Conservation (phyloP, 2,888 invertebrate species). For the Dasypolia templi region DNA sequence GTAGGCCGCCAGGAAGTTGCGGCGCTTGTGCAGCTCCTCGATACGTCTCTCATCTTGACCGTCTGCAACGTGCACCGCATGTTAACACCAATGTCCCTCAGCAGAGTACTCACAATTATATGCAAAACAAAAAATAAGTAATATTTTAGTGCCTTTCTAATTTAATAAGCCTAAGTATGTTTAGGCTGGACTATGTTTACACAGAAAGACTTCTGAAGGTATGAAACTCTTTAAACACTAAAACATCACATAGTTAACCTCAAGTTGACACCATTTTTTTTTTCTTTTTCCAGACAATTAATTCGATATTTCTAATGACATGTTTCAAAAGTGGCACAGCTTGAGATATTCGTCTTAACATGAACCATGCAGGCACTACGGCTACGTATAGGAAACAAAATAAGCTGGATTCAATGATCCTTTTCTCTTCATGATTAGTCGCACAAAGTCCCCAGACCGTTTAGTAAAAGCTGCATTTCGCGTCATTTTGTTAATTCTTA, state of each 20-base stretch:
- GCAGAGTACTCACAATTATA: not conserved
- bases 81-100: not conserved
- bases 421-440: slow-evolving; percentile 44
- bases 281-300: not conserved
- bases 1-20: slow-evolving; percentile 98
- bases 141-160: slow-evolving; percentile 43
- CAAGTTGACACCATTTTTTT: slow-evolving; percentile 49
- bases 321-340: slow-evolving; percentile 35
- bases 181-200: not conserved
- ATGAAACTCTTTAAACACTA: slow-evolving; percentile 40
- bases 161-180: not conserved
- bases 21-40: slow-evolving; percentile 98
- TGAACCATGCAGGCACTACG: slow-evolving; percentile 66
- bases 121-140: slow-evolving; percentile 27
- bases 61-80: slow-evolving; percentile 86
- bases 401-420: slow-evolving; percentile 56
- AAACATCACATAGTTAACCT: slow-evolving; percentile 54
- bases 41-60: slow-evolving; percentile 99
- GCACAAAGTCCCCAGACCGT: slow-evolving; percentile 60
- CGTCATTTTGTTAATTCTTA: slow-evolving; percentile 55
- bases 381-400: slow-evolving; percentile 58
- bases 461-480: slow-evolving; percentile 62
- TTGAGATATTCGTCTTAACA: slow-evolving; percentile 52
- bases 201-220: not conserved
- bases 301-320: not conserved